These are phyloP conservation scores for Palythoa caribaeorum DNA, from an alignment of 92 coral and sea anemone species.

Conservation along the genomic window DNA sequence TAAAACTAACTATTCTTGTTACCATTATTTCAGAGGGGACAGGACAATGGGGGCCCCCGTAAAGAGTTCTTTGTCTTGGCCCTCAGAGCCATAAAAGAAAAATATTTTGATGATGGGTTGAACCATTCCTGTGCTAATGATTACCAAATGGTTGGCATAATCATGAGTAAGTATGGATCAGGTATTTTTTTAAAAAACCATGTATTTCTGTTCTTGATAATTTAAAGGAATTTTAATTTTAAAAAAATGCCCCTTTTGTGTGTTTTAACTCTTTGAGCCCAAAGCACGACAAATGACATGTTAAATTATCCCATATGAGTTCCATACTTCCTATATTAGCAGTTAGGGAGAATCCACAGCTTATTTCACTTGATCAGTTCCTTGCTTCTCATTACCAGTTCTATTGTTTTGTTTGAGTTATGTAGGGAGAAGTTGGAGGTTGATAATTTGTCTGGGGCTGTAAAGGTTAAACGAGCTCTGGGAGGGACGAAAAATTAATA, in stretches of 20 bases:
- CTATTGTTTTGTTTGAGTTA: too few species aligned
- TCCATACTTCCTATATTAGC: too few species aligned
- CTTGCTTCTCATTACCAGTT: too few species aligned
- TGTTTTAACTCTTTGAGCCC: neutral
- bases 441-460: too few species aligned
- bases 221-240: neutral
- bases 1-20: conserved; percentile 4
- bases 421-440: too few species aligned
- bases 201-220: neutral
- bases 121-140: conserved; percentile 22
- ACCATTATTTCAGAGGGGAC: conserved; percentile 14
- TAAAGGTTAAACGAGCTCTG: too few species aligned
- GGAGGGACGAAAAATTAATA: too few species aligned
- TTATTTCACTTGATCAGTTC: too few species aligned
- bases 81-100: conserved; percentile 20
- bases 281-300: too few species aligned
- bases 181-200: neutral
- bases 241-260: neutral
- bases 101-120: conserved; percentile 19
- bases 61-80: conserved; percentile 16
- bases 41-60: conserved; percentile 9
- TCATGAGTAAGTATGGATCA: conserved; percentile 21
- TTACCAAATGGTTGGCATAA: conserved; percentile 12
- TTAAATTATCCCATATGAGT: too few species aligned
- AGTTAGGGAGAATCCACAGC: too few species aligned